Conservation (phyloP, 2,113 vertebrate genomes). For the Xenopus tropicalis region DNA sequence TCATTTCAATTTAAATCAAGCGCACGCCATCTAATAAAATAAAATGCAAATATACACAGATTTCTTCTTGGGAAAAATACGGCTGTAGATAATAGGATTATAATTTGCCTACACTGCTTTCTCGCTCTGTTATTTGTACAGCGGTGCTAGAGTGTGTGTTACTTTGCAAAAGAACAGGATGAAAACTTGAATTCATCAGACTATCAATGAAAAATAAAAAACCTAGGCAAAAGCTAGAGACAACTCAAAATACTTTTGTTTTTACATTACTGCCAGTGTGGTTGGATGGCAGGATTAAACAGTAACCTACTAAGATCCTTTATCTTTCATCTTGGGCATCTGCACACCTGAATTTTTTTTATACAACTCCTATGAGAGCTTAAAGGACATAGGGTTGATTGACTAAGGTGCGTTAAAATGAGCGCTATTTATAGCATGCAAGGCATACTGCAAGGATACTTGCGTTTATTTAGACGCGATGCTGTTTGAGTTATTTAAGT, state of each 20-base stretch:
- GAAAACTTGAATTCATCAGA: neutral
- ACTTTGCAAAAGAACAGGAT: neutral
- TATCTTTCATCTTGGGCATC: too few species aligned
- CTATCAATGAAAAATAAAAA: neutral
- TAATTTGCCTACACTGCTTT: slow-evolving; percentile 31
- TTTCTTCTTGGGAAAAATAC: slow-evolving; percentile 25
- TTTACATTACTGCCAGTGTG: too few species aligned
- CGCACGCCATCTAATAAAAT: slow-evolving; percentile 36
- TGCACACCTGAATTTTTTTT: too few species aligned
- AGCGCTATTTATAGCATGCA: too few species aligned
- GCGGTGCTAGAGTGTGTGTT: slow-evolving; percentile 7
- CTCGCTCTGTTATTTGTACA: slow-evolving; percentile 10
- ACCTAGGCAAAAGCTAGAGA: neutral
- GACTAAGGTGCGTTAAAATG: too few species aligned
- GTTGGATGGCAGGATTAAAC: too few species aligned
- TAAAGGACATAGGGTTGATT: too few species aligned
- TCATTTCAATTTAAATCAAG: slow-evolving; percentile 37
- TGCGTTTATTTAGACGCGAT: too few species aligned
- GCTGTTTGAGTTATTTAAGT: too few species aligned
- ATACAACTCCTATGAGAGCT: too few species aligned
- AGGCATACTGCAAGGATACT: too few species aligned
- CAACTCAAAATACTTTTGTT: neutral
- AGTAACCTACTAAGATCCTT: too few species aligned
- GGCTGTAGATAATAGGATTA: slow-evolving; percentile 41
- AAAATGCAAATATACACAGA: slow-evolving; percentile 36